Percentiles rank a stretch among this genome's conserved stretches.
phyloP scores from a whole-genome alignment of 2,797 vertebrate species.

The Epinephelus coioides region DNA sequence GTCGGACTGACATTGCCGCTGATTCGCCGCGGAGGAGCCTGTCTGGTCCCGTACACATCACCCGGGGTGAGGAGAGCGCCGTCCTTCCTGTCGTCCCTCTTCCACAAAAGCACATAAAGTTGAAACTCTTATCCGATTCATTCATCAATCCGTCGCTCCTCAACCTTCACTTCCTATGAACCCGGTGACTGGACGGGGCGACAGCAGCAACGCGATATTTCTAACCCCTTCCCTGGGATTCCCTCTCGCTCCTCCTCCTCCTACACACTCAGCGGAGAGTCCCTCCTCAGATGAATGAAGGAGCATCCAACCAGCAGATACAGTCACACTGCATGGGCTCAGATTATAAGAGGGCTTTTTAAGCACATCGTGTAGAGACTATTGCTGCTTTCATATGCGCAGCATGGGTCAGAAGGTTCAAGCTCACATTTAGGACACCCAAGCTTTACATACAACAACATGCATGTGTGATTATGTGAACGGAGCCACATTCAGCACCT shows the following conservation, averaged over 20 bases:
- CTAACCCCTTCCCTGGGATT: conserved; percentile 75
- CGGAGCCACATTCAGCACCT: conserved; percentile 65
- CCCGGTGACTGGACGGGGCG: conserved; percentile 34
- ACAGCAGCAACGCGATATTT: conserved; percentile 76
- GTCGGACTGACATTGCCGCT: conserved; percentile 51
- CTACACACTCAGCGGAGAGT: neutral
- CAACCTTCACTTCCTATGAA: conserved; percentile 39
- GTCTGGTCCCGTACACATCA: conserved; percentile 50
- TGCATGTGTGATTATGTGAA: no score
- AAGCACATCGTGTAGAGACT: neutral
- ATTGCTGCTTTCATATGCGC: neutral
- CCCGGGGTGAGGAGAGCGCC: neutral
- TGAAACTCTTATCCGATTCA: conserved; percentile 19
- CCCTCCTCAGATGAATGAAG: conserved; percentile 41
- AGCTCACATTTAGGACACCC: neutral
- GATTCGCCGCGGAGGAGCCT: conserved; percentile 43
- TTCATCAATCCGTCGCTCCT: conserved; percentile 23
- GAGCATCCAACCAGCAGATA: neutral
- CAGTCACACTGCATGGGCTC: neutral
- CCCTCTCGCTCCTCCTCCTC: conserved; percentile 76
- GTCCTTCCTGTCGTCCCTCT: neutral
- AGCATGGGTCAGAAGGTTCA: no score
- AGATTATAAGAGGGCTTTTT: neutral
- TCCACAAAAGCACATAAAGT: neutral
- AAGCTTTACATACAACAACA: neutral